Percentiles rank a stretch among this genome's conserved stretches.
phyloP scores from a whole-genome alignment of 2,888 invertebrate species.

The Stenchaetothrips biformis region DNA sequence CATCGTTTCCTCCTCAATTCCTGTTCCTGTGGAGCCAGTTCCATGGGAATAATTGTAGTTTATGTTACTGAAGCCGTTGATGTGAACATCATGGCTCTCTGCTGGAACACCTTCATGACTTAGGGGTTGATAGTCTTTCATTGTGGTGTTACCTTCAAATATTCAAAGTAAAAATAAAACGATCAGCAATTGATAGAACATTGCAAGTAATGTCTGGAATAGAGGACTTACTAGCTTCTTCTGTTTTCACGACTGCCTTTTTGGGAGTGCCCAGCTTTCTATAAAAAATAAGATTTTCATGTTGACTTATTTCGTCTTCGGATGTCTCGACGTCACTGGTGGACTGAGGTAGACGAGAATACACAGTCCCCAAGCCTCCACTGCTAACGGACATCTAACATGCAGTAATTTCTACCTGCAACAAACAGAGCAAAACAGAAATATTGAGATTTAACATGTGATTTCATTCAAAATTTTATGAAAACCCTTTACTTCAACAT shows the following conservation, averaged over 20 bases:
- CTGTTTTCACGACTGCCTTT: neutral
- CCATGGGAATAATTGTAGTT: conserved; percentile 4
- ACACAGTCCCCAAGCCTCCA: conserved; percentile 46
- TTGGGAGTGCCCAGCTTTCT: neutral
- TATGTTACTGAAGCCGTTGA: neutral
- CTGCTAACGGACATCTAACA: conserved; percentile 35
- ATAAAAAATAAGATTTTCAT: conserved; percentile 28
- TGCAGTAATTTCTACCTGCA: neutral
- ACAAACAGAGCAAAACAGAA: neutral
- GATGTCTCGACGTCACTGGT: conserved; percentile 74
- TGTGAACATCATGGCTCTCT: neutral
- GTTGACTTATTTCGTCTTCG: conserved; percentile 52
- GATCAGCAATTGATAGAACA: neutral
- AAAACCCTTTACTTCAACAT: neutral
- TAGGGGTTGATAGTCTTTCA: conserved; percentile 37
- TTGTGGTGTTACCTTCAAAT: conserved; percentile 2
- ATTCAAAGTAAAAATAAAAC: neutral
- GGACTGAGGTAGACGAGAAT: conserved; percentile 71
- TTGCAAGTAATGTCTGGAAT: neutral
- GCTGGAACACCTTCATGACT: conserved; percentile 32
- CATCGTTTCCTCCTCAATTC: neutral
- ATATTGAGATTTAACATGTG: neutral
- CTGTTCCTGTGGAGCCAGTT: neutral
- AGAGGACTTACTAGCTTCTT: neutral
- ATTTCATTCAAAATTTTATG: neutral